Evolutionary conservation across 2,888 invertebrate species (phyloP).

Genomic region (Eupithecia subumbrata): DNA sequence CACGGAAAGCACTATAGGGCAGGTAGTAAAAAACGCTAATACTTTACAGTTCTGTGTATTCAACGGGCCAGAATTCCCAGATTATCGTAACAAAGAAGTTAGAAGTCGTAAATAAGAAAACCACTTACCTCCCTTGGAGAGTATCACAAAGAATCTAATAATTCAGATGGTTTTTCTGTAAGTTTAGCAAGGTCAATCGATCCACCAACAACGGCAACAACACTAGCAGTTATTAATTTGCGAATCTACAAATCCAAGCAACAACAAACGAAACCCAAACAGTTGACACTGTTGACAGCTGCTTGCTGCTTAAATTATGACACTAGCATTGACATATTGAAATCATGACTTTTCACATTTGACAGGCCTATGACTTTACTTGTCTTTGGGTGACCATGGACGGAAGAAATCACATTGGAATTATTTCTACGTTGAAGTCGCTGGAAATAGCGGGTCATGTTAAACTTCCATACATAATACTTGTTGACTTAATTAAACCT

Average conservation of each 20-base stretch:
- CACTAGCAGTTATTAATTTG: neutral
- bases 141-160: neutral
- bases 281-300: neutral
- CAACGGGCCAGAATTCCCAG: neutral
- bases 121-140: constrained; percentile 3
- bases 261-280: neutral
- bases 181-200: constrained; percentile 5
- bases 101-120: neutral
- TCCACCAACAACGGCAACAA: neutral
- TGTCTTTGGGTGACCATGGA: neutral
- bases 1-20: neutral
- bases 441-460: too few relatives aligned
- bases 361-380: neutral
- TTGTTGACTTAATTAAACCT: too few relatives aligned
- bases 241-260: neutral
- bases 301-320: neutral
- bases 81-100: neutral
- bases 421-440: too few relatives aligned
- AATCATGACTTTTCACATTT: neutral
- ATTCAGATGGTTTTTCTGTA: neutral
- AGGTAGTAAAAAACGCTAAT: neutral
- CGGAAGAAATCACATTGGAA: neutral
- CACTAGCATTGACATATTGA: neutral
- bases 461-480: too few relatives aligned
- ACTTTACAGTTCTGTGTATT: neutral